Evolutionary conservation across 2,797 vertebrate species (phyloP), one percentile per base, ranked within the genome.

Genomic region (Corythornis leucogaster): DNA sequence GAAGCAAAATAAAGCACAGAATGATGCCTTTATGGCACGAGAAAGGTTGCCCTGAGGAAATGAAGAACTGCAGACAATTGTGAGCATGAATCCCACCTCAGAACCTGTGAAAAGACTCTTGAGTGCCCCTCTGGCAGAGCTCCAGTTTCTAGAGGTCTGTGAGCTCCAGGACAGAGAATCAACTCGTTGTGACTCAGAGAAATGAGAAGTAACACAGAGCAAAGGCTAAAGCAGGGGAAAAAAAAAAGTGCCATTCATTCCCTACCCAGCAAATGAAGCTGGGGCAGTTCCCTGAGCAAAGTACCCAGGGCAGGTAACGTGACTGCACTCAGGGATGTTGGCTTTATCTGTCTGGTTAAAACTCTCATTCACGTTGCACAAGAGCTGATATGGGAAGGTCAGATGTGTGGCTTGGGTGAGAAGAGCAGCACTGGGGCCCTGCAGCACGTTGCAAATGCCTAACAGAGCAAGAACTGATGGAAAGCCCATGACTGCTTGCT

Each of bases 101-200:
- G 61, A 46, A 13, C 24, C 28, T 30, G 13, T 35, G 50, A 51
- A 38, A 85, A 81, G 88, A 75, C 83, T 62, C 71, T 85, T 84
- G 90, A 90, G 77, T 86, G 95, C 90, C 69, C 68, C 80, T 59
- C 33, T 93, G 95, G 89, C 85, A 53, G 78, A 7, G 2, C 18
- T 87, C 68, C 71, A 59, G 0, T n/a, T 82, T 85, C 84, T 66
- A 25, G 74, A 90, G 58, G 58, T 43, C 76, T 24, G 71, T 90
- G 85, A 82, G 64, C 33, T 51, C 5, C 54, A 85, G 64, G 88
- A 31, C 4, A 54, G 50, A 85, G 43, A 89, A 79, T 31, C 81
- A 88, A 82, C 31, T 58, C 53, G 40, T 70, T 38, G 62, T 93
- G 88, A 83, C 71, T 80, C 83, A 62, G 62, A 94, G 88, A 87